A percentile compares a stretch with the other conserved stretches of the same genome.
phyloP scores from a whole-genome alignment of 35 echinoderm and acorn worm genomes.

The Acanthaster planci region DNA sequence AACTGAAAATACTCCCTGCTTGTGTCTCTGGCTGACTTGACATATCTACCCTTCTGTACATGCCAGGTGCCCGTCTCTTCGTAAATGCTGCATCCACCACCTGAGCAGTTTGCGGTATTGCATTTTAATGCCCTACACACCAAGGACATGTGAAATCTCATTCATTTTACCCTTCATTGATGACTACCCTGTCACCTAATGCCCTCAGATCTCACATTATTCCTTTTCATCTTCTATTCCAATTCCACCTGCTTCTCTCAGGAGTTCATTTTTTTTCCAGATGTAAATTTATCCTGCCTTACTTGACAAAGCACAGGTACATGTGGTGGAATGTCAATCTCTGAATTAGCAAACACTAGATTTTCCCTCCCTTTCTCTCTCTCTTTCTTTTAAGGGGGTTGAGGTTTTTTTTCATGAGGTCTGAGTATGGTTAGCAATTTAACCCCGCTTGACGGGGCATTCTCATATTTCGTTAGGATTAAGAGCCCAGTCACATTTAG shows the following conservation, averaged over 20 bases:
- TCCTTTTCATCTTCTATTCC: neutral
- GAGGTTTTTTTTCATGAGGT: neutral
- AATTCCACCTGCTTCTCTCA: slow-evolving; percentile 14
- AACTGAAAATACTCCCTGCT: no score
- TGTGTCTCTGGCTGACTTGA: no score
- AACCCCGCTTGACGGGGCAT: neutral
- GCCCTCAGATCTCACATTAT: neutral
- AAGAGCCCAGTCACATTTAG: slow-evolving; percentile 10
- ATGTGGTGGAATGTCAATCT: slow-evolving; percentile 22
- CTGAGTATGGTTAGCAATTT: slow-evolving; percentile 29
- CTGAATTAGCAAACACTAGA: slow-evolving; percentile 4
- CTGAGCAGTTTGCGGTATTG: no score
- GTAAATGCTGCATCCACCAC: no score
- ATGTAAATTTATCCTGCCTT: slow-evolving; percentile 14
- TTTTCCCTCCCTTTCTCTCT: neutral
- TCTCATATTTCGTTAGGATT: slow-evolving; percentile 9
- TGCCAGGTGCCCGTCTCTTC: no score
- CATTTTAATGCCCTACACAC: no score
- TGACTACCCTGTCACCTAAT: no score
- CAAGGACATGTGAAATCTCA: no score
- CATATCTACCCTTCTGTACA: no score
- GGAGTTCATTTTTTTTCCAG: neutral
- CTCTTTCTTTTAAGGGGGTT: neutral
- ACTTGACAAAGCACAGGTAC: neutral
- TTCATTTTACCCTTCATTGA: no score